Base-by-base conservation (phyloP, 2,797 vertebrate genomes). In the Syngnathus acus region DNA sequence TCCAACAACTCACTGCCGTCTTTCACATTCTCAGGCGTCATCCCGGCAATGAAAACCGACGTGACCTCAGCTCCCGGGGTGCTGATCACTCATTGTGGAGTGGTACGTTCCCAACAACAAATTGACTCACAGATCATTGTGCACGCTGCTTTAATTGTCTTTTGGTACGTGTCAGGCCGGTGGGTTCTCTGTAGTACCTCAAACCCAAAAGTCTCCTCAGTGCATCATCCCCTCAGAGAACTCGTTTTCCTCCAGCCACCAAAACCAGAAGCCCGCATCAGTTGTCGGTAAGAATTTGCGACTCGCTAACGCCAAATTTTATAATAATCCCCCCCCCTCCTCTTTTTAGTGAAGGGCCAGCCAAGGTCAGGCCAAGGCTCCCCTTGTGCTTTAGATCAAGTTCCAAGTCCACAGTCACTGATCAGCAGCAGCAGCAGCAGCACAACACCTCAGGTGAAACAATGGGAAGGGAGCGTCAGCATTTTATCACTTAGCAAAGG, bases 391-490 rank as follows among this genome's bases (percentile, higher is more conserved):
- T 87, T 93, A 13, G 97, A 98, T 75, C 94, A 95, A 70, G 93
- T 91, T 62, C 92, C 93, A 21, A 95, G 94, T 75, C 94, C 96
- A 0, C 94, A 95, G 76, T 95, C 96, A 21, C 91, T 94, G 26
- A 93, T 93, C 78, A 91, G 86, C 90, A 89, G 26, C 32, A 32
- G 32, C 32, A 32, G 32, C 32, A 32, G 75, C 87, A 74, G 68
- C 69, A 57, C 91, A 81, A 86, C 89, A 42, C 21, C 40, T 45
- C 60, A 45, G 60, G 60, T 62, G 26, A 13, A 59, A 39, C 19
- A 39, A 40, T n/a, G 1, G 10, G 16, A 47, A 47, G 32, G 32
- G 32, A 32, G 32, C 32, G 32, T 32, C 16, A 47, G 16, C 17
- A 47, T 47, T 47, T 47, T 47, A 16, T 14, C 5, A 32, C 3